phyloP scores from a whole-genome alignment of 2,797 vertebrate species.

The Cottoperca gobio region DNA sequence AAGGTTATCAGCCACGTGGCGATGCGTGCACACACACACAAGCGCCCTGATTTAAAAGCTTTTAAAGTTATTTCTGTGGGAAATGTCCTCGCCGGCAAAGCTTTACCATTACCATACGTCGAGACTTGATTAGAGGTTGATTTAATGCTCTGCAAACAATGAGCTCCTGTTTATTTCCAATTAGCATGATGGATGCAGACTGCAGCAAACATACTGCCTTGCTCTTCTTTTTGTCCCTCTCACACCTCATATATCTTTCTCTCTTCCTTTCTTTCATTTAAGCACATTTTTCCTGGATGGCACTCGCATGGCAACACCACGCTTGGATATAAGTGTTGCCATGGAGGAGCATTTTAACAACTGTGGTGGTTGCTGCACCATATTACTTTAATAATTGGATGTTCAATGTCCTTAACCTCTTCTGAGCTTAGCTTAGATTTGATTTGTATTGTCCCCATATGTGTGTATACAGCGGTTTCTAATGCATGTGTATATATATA shows the following conservation, averaged over 20 bases:
- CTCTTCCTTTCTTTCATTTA: slow-evolving; percentile 29
- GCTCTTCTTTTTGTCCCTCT: slow-evolving; percentile 14
- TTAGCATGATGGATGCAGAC: slow-evolving; percentile 78
- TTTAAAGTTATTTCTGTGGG: slow-evolving; percentile 67
- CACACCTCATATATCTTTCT: slow-evolving; percentile 16
- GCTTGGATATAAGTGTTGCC: slow-evolving; percentile 60
- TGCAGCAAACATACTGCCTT: slow-evolving; percentile 57
- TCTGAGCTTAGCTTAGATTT: slow-evolving; percentile 28
- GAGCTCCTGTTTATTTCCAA: slow-evolving; percentile 77
- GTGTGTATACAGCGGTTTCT: not conserved
- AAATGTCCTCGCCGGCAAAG: slow-evolving; percentile 45
- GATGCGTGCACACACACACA: not conserved
- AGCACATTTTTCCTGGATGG: slow-evolving; percentile 33
- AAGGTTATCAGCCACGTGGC: slow-evolving; percentile 58
- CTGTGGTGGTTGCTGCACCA: slow-evolving; percentile 28
- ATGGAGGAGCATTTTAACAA: slow-evolving; percentile 63
- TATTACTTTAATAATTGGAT: slow-evolving; percentile 67
- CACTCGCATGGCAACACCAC: slow-evolving; percentile 55
- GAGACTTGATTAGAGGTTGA: slow-evolving; percentile 76
- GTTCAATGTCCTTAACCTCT: slow-evolving; percentile 42
- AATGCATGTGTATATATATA: no score
- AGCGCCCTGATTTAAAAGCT: slow-evolving; percentile 54
- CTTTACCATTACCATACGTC: slow-evolving; percentile 42
- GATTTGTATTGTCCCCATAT: not conserved
- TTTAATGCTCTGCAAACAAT: slow-evolving; percentile 78